Evolutionary conservation across 2,888 invertebrate genomes (phyloP).

Genomic region (Drosophila neonasuta): DNA sequence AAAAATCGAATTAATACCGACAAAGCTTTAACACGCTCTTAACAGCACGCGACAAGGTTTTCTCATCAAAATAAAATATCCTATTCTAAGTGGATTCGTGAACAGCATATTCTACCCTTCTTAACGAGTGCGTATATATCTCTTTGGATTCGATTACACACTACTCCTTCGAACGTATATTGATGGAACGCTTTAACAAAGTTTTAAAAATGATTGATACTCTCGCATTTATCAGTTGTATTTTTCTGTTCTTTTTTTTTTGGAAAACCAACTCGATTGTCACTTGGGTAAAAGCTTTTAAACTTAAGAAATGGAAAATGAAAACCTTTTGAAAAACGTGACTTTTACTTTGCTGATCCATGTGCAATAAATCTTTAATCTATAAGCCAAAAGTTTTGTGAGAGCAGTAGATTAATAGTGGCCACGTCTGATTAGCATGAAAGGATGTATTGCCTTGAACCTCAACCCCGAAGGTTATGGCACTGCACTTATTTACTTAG

Average conservation of each 20-base stretch:
- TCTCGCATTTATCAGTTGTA: conserved; percentile 12
- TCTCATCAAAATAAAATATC: background rate
- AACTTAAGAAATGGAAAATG: background rate
- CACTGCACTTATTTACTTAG: conserved; percentile 28
- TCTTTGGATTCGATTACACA: conserved; percentile 11
- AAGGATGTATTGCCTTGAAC: background rate
- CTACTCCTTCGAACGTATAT: conserved; percentile 6
- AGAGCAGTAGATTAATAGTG: conserved; percentile 21
- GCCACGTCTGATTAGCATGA: conserved; percentile 2
- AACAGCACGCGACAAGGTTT: conserved; percentile 7
- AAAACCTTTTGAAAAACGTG: conserved; percentile 12
- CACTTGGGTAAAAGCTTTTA: conserved; percentile 7
- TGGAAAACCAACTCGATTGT: conserved; percentile 12
- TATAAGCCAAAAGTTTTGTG: background rate
- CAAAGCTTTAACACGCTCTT: conserved; percentile 46
- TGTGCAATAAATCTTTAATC: conserved; percentile 19
- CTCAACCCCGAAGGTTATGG: conserved; percentile 4
- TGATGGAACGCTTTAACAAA: conserved; percentile 9
- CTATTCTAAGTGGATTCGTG: conserved; percentile 22
- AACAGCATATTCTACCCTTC: conserved; percentile 10
- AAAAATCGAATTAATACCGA: conserved; percentile 39
- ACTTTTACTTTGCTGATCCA: background rate
- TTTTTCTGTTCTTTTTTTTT: background rate
- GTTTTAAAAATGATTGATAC: conserved; percentile 19
- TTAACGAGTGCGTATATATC: conserved; percentile 6